Percentiles rank a stretch among this genome's conserved stretches.
Evolutionary conservation across 2,888 invertebrate genomes (phyloP).

Genomic region (Lingula anatina): DNA sequence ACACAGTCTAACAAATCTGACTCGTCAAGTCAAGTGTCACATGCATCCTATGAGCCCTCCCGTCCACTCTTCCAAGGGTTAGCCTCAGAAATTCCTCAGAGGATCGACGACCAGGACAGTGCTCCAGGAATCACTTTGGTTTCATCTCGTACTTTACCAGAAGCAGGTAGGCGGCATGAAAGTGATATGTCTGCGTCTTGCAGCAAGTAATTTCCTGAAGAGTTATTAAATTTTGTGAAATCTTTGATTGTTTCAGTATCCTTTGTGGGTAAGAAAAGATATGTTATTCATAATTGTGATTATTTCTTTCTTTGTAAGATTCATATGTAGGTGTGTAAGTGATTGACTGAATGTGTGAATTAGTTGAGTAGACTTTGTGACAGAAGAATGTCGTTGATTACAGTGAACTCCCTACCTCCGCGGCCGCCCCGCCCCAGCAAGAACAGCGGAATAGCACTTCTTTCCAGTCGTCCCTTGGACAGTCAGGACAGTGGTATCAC

Average conservation of each 20-base stretch:
- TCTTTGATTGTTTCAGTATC: too few relatives aligned
- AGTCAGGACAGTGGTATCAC: conserved; percentile 38
- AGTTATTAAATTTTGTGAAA: too few relatives aligned
- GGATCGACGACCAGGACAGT: conserved; percentile 1
- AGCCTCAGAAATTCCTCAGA: conserved; percentile 41
- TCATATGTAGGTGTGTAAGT: too few relatives aligned
- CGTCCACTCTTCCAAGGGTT: conserved; percentile 31
- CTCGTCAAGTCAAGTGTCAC: conserved; percentile 41
- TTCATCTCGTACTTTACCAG: conserved; percentile 7
- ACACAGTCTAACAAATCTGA: conserved; percentile 31
- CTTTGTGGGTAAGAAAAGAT: too few relatives aligned
- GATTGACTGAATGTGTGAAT: too few relatives aligned
- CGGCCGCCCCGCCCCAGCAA: conserved; percentile 23
- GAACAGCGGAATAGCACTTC: conserved; percentile 25
- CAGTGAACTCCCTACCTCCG: too few relatives aligned
- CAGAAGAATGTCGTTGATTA: too few relatives aligned
- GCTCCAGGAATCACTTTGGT: conserved; percentile 11
- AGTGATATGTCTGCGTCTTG: too few relatives aligned
- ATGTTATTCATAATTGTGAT: too few relatives aligned
- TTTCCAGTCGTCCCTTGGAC: conserved; percentile 26
- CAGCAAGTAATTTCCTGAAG: too few relatives aligned
- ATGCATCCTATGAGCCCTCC: conserved; percentile 43
- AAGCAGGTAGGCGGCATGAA: conserved; percentile 3
- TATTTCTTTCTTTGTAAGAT: too few relatives aligned
- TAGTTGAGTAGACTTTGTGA: too few relatives aligned